Evolutionary conservation across 2,113 vertebrate species (phyloP).

Genomic region (Pelecanoides urinatrix): DNA sequence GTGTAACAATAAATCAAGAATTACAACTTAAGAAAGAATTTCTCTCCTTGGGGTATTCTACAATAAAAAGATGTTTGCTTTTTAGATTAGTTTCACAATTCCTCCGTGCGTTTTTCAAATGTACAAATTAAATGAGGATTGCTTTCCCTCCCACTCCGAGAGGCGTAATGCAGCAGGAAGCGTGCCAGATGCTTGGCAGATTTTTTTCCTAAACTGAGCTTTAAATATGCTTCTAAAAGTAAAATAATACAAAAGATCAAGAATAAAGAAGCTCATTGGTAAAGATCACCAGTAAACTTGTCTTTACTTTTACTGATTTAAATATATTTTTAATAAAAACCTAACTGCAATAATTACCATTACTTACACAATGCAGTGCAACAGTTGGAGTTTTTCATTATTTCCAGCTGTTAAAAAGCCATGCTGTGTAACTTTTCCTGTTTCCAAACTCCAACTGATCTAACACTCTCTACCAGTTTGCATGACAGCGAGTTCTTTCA

Average conservation of each 20-base stretch:
- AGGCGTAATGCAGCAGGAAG: neutral
- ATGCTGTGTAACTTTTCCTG: neutral
- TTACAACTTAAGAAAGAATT: neutral
- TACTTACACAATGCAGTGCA: neutral
- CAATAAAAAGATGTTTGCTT: neutral
- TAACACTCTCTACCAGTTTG: neutral
- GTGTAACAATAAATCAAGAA: neutral
- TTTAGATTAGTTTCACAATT: neutral
- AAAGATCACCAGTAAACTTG: neutral
- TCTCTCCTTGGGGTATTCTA: neutral
- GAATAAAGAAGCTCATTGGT: neutral
- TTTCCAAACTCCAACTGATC: neutral
- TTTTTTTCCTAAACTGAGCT: neutral
- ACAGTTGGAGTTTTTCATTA: neutral
- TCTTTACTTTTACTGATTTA: neutral
- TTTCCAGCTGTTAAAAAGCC: neutral
- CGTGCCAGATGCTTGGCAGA: neutral
- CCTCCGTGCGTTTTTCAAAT: neutral
- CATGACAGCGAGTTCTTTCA: neutral
- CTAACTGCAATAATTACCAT: neutral
- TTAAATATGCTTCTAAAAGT: neutral
- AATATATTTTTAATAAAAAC: neutral
- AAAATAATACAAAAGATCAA: neutral
- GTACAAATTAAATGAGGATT: neutral
- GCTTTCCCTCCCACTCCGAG: neutral